Conservation (phyloP, 2,113 vertebrate genomes). For the Colistium nudipinnis region DNA sequence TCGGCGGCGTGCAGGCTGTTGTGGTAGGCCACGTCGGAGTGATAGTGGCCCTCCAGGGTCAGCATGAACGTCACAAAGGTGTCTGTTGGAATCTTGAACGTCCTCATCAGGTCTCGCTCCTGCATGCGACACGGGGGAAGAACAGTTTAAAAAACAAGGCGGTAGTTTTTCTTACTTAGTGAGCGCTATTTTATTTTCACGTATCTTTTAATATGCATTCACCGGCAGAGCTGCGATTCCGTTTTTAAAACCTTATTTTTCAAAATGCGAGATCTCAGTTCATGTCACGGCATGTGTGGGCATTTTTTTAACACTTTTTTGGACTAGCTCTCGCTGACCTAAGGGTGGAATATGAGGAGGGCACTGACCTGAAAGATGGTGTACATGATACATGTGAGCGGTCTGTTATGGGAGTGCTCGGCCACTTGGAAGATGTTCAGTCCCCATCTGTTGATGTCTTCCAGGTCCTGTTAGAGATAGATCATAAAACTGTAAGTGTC, state of each 20-base stretch:
- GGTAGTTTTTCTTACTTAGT: not conserved
- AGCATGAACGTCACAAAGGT: constrained; percentile 98
- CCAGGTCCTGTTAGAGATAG: constrained; percentile 85
- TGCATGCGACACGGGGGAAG: constrained; percentile 51
- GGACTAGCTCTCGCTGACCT: not conserved
- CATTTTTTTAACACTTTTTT: too few relatives aligned
- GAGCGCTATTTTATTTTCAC: too few relatives aligned
- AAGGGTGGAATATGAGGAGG: not conserved
- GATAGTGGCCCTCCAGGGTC: constrained; percentile 97
- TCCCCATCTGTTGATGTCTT: constrained; percentile 97
- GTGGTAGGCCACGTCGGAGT: constrained; percentile 94
- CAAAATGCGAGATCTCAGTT: too few relatives aligned
- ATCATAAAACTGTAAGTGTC: not conserved
- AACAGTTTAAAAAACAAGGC: constrained; percentile 9
- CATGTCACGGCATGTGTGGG: too few relatives aligned
- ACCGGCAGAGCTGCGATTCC: too few relatives aligned
- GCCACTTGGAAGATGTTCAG: constrained; percentile 96
- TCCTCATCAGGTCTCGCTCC: constrained; percentile 97
- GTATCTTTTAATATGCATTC: too few relatives aligned
- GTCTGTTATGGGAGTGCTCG: constrained; percentile 92
- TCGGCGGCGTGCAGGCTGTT: constrained; percentile 98
- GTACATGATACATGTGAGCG: constrained; percentile 97
- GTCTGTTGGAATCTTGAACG: constrained; percentile 95
- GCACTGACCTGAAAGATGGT: constrained; percentile 93
- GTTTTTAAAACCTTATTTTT: not conserved